Evolutionary conservation across 2,888 invertebrate genomes (phyloP).

Genomic region (Metellina segmentata): DNA sequence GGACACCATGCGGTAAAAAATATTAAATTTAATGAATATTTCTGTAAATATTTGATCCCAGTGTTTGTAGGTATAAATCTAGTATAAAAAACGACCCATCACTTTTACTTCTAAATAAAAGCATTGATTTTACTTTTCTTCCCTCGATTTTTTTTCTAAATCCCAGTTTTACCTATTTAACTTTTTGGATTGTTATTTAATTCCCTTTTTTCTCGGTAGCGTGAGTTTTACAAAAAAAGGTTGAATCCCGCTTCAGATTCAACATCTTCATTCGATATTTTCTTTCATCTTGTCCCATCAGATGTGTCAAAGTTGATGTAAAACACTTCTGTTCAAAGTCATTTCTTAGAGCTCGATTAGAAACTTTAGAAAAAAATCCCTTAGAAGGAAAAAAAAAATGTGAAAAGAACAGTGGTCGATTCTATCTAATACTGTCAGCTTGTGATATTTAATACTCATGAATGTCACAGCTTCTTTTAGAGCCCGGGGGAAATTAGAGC

Average conservation of each 20-base stretch:
- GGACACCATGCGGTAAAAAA: no score
- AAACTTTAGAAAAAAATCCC: neutral
- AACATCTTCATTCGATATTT: neutral
- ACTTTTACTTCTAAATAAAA: no score
- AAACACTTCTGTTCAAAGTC: constrained; percentile 21
- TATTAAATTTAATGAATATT: no score
- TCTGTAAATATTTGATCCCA: no score
- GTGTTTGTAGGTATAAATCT: no score
- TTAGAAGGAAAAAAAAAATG: neutral
- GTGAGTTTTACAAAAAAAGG: neutral
- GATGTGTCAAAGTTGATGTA: constrained; percentile 34
- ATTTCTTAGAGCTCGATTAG: neutral
- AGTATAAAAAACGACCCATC: no score
- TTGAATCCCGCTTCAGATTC: neutral
- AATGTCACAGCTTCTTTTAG: constrained; percentile 29
- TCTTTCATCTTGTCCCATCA: neutral
- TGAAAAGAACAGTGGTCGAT: constrained; percentile 27
- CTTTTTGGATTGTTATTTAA: neutral
- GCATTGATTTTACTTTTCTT: neutral
- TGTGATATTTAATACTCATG: constrained; percentile 54
- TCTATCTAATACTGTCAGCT: constrained; percentile 40
- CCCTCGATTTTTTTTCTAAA: neutral
- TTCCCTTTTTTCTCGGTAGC: neutral
- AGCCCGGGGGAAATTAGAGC: constrained; percentile 49
- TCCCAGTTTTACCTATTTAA: neutral